Percentiles rank a stretch among this genome's conserved stretches.
phyloP scores from a whole-genome alignment of 2,113 vertebrate genomes.

The Murina feae region DNA sequence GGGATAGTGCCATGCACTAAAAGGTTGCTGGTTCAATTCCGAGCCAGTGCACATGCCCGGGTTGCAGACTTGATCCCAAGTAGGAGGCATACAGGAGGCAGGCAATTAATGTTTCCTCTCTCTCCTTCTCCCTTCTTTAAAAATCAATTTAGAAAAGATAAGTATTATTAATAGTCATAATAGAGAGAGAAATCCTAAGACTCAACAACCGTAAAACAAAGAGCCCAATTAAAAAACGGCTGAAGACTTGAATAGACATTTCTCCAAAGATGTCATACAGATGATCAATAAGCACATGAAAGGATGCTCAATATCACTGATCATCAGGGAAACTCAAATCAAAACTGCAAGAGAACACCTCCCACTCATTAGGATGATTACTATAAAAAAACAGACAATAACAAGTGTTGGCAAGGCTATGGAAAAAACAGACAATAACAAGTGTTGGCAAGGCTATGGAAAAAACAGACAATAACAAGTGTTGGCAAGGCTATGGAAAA shows the following conservation, averaged over 20 bases:
- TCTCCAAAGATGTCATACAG: neutral
- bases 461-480: neutral
- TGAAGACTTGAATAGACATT: neutral
- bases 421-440: neutral
- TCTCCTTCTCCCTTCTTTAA: neutral
- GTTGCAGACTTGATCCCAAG: neutral
- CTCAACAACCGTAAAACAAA: neutral
- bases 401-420: neutral
- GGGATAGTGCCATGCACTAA: neutral
- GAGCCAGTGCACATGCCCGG: neutral
- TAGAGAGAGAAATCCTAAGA: neutral
- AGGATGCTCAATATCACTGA: neutral
- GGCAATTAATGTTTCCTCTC: neutral
- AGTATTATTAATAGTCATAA: neutral
- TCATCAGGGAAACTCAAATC: neutral
- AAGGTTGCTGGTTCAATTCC: neutral
- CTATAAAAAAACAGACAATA: neutral
- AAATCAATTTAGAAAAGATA: neutral
- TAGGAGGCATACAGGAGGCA: neutral
- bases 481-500: neutral
- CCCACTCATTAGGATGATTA: neutral
- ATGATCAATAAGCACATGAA: neutral
- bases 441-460: neutral
- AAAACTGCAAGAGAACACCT: neutral
- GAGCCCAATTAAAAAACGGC: neutral